Conservation (phyloP, 1,140 invertebrate species). For the Aphis craccivora region DNA sequence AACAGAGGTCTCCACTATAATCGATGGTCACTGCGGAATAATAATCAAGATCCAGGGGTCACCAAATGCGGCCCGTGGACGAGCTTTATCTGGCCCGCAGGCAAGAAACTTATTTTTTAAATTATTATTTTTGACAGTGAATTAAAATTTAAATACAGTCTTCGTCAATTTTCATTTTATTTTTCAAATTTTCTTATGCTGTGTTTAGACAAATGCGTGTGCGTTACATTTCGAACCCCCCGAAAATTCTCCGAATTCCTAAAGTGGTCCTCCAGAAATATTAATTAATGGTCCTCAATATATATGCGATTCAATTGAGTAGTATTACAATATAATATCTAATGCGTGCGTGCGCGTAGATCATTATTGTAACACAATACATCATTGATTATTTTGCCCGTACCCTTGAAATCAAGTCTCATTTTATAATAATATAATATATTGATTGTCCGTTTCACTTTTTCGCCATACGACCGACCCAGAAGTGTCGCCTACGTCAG, state of each 20-base stretch:
- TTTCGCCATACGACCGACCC: neutral
- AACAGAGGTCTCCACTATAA: neutral
- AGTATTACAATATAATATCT: neutral
- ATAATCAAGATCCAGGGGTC: neutral
- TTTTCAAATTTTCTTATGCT: neutral
- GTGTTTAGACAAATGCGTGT: neutral
- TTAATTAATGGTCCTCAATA: neutral
- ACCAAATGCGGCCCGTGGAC: neutral
- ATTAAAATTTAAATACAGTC: neutral
- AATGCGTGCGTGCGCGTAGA: neutral
- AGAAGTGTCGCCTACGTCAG: neutral
- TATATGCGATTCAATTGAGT: constrained; percentile 10
- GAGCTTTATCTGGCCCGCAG: neutral
- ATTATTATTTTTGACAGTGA: neutral
- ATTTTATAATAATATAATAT: constrained; percentile 6
- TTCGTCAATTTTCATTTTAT: neutral
- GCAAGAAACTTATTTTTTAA: neutral
- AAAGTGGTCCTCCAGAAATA: neutral
- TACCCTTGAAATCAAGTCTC: constrained; percentile 20
- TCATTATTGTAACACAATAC: neutral
- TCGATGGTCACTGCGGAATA: neutral
- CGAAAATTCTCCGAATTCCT: neutral
- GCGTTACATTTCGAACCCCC: neutral
- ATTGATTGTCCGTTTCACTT: constrained; percentile 5
- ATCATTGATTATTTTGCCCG: neutral